Evolutionary conservation across 2,797 vertebrate species (phyloP), one percentile per base, ranked within the genome.

Genomic region (Labeo calbasu): DNA sequence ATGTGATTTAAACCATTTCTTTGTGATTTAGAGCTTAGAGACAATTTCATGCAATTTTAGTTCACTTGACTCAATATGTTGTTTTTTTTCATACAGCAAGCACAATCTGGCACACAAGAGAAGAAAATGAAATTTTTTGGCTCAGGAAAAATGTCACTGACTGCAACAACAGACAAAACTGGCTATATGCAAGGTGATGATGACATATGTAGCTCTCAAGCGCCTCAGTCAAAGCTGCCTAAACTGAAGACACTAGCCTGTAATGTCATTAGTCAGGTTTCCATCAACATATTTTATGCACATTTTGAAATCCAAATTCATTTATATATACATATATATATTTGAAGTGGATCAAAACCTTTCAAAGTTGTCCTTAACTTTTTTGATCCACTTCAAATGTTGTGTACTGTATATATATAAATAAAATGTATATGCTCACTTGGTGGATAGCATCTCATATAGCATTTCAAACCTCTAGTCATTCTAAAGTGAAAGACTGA

Each of bases 41-140:
- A 9, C 53, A 23, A 57, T 57, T 4, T 1, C 2, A 55, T 81
- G 25, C 76, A 3, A 40, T 43, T 46, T 46, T 21, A 28, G 5
- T 11, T 53, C 6, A 43, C 7, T 81, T 2, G 5, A 50, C 43
- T 84, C 5, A 43, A 8, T 63, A 11, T 78, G 4, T 72, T 68
- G 2, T 11, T 92, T 92, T 88, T 87, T 84, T 23, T 23, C 28
- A 88, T 92, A 83, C 88, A 99, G 97, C 94, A 92, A 88, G 95
- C 90, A 81, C 97, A 97, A 92, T 93, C 93, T 91, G 96, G 95
- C 91, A 95, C 96, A 90, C 93, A 93, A 93, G 92, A 95, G 88
- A 98, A 98, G 93, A 95, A 96, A 84, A 92, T 97, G 57, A 96
- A 96, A 84, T 85, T 97, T 90, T 97, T 98, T 95, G 96, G 96